These are phyloP conservation scores for Campaea margaritaria DNA, from an alignment of 2,888 invertebrate genomes.

Conservation along the genomic window DNA sequence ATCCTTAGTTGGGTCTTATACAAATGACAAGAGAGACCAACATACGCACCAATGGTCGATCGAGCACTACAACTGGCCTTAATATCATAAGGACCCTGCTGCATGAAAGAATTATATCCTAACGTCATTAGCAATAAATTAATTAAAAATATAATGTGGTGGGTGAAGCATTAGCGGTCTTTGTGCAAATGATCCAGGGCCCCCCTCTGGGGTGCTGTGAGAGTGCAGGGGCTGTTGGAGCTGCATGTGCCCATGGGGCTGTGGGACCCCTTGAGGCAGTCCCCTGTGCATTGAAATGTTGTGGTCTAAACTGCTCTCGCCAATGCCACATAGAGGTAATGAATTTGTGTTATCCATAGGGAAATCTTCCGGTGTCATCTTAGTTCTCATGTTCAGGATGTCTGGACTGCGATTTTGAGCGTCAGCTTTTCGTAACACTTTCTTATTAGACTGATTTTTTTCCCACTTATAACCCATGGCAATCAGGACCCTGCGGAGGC, in stretches of 20 bases:
- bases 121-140: too few species aligned
- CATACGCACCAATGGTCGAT: too few species aligned
- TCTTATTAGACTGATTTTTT: slow-evolving; percentile 28
- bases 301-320: slow-evolving; percentile 19
- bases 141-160: slow-evolving; percentile 29
- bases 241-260: slow-evolving; percentile 1
- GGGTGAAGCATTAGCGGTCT: slow-evolving; percentile 19
- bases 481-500: slow-evolving; percentile 22
- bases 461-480: slow-evolving; percentile 33
- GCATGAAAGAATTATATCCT: too few species aligned
- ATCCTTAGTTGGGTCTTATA: too few species aligned
- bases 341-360: slow-evolving; percentile 20
- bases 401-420: slow-evolving; percentile 15
- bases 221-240: slow-evolving; percentile 10
- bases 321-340: slow-evolving; percentile 9
- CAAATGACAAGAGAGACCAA: too few species aligned
- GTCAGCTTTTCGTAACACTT: slow-evolving; percentile 23
- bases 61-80: too few species aligned
- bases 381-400: slow-evolving; percentile 10
- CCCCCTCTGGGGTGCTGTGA: slow-evolving; percentile 11
- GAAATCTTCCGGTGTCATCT: slow-evolving; percentile 7
- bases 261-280: slow-evolving; percentile 11
- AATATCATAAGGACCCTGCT: too few species aligned
- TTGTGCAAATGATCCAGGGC: slow-evolving; percentile 12
- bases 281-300: slow-evolving; percentile 21